phyloP scores from a whole-genome alignment of 2,888 invertebrate genomes.

The Dascillus cervinus region DNA sequence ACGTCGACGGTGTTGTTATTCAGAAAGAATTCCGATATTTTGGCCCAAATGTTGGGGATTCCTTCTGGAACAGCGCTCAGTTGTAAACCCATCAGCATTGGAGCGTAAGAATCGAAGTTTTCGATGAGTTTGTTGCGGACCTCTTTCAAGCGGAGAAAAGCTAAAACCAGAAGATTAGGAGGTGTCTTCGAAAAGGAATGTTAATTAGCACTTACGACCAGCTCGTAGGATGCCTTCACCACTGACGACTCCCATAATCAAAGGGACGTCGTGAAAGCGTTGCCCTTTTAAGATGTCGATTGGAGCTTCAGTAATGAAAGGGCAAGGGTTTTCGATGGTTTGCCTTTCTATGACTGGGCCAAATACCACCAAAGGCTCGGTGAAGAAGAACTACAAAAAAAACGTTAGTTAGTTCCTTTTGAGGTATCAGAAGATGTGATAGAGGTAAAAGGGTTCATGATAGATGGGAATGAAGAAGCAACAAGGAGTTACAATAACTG shows the following conservation, averaged over 20 bases:
- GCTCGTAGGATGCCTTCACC: constrained; percentile 47
- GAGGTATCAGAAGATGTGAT: too few relatives aligned
- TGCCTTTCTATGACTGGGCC: constrained; percentile 42
- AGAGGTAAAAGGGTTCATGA: too few relatives aligned
- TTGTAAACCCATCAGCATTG: constrained; percentile 22
- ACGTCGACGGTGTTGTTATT: constrained; percentile 19
- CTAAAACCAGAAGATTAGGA: too few relatives aligned
- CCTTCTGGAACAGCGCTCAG: constrained; percentile 13
- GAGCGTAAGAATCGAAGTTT: constrained; percentile 25
- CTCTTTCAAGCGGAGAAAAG: constrained; percentile 21
- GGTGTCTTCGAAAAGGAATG: too few relatives aligned
- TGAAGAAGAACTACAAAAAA: constrained; percentile 39
- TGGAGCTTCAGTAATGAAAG: constrained; percentile 44
- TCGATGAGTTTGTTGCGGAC: constrained; percentile 21
- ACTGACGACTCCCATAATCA: constrained; percentile 43
- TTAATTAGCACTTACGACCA: constrained; percentile 27
- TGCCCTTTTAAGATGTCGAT: constrained; percentile 34
- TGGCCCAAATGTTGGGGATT: constrained; percentile 4
- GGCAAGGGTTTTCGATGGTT: constrained; percentile 31
- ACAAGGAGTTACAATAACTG: too few relatives aligned
- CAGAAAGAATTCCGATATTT: constrained; percentile 27
- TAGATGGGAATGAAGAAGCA: too few relatives aligned
- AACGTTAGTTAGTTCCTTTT: too few relatives aligned
- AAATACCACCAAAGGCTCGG: constrained; percentile 45
- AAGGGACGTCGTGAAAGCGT: constrained; percentile 42